A percentile compares a stretch with the other conserved stretches of the same genome.
Conservation (phyloP, 2,113 vertebrate species). For the Cinclus cinclus region DNA sequence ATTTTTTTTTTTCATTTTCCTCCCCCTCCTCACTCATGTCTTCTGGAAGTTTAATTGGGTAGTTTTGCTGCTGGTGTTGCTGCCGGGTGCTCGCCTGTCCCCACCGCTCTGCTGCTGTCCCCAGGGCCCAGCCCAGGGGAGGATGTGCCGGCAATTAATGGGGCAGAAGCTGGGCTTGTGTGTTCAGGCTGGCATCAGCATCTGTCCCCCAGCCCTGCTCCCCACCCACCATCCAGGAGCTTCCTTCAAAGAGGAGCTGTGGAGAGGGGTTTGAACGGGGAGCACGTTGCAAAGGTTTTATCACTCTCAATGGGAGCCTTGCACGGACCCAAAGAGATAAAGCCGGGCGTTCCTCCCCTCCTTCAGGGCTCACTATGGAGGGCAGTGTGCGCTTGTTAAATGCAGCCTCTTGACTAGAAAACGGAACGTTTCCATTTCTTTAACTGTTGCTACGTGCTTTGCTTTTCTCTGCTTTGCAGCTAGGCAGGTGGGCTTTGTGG, state of each 20-base stretch:
- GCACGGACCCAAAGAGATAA: not conserved
- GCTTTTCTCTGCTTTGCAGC: not conserved
- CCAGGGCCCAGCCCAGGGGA: slow-evolving; percentile 43
- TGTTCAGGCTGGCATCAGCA: slow-evolving; percentile 77
- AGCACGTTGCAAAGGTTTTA: not conserved
- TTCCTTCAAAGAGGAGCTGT: slow-evolving; percentile 24
- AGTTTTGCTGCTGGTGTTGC: slow-evolving; percentile 79
- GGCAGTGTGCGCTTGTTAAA: not conserved
- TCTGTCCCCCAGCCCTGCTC: slow-evolving; percentile 58
- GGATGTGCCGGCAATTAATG: slow-evolving; percentile 84
- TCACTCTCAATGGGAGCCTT: not conserved
- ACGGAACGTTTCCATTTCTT: not conserved
- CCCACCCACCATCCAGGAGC: slow-evolving; percentile 21
- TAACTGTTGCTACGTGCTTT: not conserved
- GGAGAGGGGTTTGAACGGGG: slow-evolving; percentile 17
- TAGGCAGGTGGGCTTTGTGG: not conserved
- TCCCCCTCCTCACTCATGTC: slow-evolving; percentile 34
- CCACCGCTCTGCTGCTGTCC: slow-evolving; percentile 78
- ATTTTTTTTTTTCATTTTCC: not conserved
- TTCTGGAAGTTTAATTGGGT: slow-evolving; percentile 83
- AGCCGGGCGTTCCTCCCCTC: not conserved
- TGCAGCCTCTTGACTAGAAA: not conserved
- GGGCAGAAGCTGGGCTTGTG: slow-evolving; percentile 80
- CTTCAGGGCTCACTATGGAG: not conserved
- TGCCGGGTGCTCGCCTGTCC: slow-evolving; percentile 80